Percentiles rank a stretch among this genome's conserved stretches.
These are phyloP conservation scores for Myrmecobius fasciatus DNA, from an alignment of 2,113 vertebrate genomes.

Conservation along the genomic window DNA sequence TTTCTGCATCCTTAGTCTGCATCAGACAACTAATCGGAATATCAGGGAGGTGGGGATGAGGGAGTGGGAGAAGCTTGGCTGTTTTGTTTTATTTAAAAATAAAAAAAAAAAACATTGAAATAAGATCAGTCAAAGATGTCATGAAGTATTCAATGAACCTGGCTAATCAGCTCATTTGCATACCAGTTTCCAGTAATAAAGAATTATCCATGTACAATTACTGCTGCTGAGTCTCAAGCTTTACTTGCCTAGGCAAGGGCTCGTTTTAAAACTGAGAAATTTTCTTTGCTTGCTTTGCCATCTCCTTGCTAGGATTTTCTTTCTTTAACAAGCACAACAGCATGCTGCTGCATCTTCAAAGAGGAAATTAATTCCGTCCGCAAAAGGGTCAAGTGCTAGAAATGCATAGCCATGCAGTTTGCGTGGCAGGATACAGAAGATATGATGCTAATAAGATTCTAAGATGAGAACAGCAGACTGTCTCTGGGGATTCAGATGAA, in stretches of 20 bases:
- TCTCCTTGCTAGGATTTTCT: constrained; percentile 79
- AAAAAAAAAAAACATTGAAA: background rate
- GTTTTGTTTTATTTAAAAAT: background rate
- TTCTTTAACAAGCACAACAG: constrained; percentile 91
- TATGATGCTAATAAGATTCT: constrained; percentile 95
- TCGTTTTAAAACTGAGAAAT: constrained; percentile 78
- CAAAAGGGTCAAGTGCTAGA: constrained; percentile 94
- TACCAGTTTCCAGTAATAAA: constrained; percentile 63
- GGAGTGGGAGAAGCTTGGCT: background rate
- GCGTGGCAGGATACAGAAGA: constrained; percentile 91
- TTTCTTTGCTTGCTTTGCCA: constrained; percentile 80
- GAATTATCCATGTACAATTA: constrained; percentile 73
- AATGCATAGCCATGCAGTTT: constrained; percentile 95
- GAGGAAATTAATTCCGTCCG: constrained; percentile 92
- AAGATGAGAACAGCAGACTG: constrained; percentile 90
- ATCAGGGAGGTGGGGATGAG: background rate
- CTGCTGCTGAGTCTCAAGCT: constrained; percentile 67
- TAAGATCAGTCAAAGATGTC: background rate
- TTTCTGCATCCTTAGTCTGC: constrained; percentile 8
- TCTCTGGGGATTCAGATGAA: constrained; percentile 93
- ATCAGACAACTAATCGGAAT: constrained; percentile 7
- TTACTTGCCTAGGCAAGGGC: constrained; percentile 69
- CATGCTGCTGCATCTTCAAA: constrained; percentile 85
- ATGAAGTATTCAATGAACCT: constrained; percentile 55
- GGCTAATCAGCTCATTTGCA: constrained; percentile 72